These are phyloP conservation scores for Hydriomena furcata DNA, from an alignment of 2,888 invertebrate species.

Conservation along the genomic window DNA sequence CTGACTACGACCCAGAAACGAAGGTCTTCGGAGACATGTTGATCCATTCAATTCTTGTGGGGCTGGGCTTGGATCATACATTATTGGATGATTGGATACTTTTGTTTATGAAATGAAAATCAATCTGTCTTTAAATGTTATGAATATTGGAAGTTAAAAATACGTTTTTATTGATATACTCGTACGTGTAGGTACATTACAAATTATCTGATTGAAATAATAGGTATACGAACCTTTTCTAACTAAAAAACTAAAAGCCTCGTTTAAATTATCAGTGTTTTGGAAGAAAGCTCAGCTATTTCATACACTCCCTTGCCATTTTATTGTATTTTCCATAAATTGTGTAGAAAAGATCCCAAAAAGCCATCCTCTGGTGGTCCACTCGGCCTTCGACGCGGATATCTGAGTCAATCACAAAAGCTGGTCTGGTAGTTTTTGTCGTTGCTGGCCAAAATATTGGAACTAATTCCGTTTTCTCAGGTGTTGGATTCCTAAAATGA, in stretches of 20 bases:
- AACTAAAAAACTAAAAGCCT: too few species aligned
- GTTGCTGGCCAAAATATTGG: constrained; percentile 61
- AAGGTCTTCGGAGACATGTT: constrained; percentile 27
- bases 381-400: constrained; percentile 55
- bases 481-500: constrained; percentile 62
- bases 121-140: too few species aligned
- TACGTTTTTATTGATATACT: too few species aligned
- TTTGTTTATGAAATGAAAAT: too few species aligned
- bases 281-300: background rate
- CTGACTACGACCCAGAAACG: constrained; percentile 41
- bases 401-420: constrained; percentile 61
- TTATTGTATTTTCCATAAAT: constrained; percentile 60
- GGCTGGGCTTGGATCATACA: constrained; percentile 9
- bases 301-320: constrained; percentile 49
- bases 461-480: constrained; percentile 47
- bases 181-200: too few species aligned
- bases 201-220: too few species aligned
- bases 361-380: constrained; percentile 65
- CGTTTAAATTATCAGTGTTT: too few species aligned
- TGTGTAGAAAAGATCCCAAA: constrained; percentile 72
- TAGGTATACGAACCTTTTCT: too few species aligned
- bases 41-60: constrained; percentile 10
- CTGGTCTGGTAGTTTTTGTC: constrained; percentile 52
- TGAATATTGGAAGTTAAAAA: too few species aligned
- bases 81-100: constrained; percentile 21